Conservation (phyloP, 2,797 vertebrate genomes). For the Anguilla obscura region DNA sequence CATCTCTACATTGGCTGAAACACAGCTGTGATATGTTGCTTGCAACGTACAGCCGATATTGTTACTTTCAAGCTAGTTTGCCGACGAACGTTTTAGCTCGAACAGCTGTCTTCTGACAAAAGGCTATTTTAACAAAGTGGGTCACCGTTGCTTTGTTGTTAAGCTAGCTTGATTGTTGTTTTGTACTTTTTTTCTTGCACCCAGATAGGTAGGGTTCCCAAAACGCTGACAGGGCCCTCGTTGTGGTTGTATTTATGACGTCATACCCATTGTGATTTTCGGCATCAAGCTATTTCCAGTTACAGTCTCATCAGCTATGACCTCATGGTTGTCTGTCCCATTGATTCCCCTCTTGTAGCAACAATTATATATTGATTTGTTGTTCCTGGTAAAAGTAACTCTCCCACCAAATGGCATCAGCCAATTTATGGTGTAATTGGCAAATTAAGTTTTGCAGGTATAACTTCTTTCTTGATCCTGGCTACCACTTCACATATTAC, state of each 20-base stretch:
- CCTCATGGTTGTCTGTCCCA: not conserved
- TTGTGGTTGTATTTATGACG: not conserved
- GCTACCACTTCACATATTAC: not conserved
- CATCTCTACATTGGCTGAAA: not conserved
- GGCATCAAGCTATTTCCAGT: not conserved
- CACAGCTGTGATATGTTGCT: not conserved
- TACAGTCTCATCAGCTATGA: not conserved
- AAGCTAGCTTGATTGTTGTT: not conserved
- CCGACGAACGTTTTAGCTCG: not conserved
- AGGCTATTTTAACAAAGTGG: not conserved
- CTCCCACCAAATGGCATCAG: not conserved
- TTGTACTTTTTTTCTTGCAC: not conserved
- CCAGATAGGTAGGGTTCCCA: too few species aligned
- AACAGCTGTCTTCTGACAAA: not conserved
- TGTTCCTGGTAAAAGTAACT: not conserved
- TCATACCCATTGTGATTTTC: not conserved
- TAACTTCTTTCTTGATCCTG: not conserved
- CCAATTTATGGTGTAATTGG: not conserved
- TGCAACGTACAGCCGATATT: not conserved
- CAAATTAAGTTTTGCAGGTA: not conserved
- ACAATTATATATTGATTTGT: not conserved
- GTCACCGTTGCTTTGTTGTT: not conserved
- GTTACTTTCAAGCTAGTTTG: not conserved
- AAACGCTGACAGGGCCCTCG: not conserved
- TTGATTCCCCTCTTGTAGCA: not conserved